Evolutionary conservation across 2,888 invertebrate genomes (phyloP), one percentile per base, ranked within the genome.

Genomic region (Cheilosia grossa): DNA sequence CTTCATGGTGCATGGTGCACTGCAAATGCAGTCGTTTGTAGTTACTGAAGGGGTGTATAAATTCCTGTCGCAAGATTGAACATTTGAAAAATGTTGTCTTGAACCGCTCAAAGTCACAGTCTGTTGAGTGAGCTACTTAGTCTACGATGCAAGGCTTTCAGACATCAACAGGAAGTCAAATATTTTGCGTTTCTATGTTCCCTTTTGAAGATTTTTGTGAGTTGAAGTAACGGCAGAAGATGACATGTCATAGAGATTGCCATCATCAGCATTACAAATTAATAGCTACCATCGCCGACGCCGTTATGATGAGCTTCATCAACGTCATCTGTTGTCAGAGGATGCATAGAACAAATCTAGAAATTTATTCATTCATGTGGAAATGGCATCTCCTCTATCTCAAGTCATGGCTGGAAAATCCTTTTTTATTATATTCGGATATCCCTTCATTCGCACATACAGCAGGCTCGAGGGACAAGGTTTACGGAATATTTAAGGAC

Each of bases 281-380:
- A 74, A 27, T 19, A 40, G 21, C 13, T 40, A 58, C 54, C 53
- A 64, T 42, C 21, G 4, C 24, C 27, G 40, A 4, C 42, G 13
- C 42, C 54, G 21, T 6, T 53, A 61, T 61, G 47, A 61, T 42
- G 24, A 69, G 51, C 58, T 73, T 47, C 59, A 63, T 82, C 77
- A 77, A 56, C 44, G 51, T 66, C 58, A 77, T 58, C 61, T 54
- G 75, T 58, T 59, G 77, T 69, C 53, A 21, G 51, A 51, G 40
- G 42, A 51, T 51, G 37, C 37, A 13, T 53, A 64, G 73, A 74
- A 79, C 64, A 74, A 79, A 67, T 74, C 37, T 10, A 59, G 15
- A 73, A 79, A 69, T 80, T 74, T 66, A 64, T 69, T 74, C 74
- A 64, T 49, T 83, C 79, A 61, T 79, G 73, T 73, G 53, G 69